Evolutionary conservation across 1,140 invertebrate genomes (phyloP), one percentile per base, ranked within the genome.

Genomic region (Macrobrachium rosenbergii): DNA sequence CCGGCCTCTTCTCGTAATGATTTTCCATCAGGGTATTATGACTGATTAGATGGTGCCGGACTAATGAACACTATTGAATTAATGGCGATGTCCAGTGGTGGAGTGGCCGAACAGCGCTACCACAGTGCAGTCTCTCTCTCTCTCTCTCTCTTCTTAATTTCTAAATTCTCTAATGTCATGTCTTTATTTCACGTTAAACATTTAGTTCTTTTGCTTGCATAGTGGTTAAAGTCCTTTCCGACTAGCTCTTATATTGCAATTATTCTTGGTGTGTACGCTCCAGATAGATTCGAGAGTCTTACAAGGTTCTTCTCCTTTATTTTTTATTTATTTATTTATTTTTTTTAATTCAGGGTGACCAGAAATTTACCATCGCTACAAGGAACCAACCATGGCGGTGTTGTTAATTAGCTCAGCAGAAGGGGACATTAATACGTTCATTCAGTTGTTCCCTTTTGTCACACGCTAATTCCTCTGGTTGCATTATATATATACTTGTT

Each of bases 61-160:
- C 86, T 88, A 88, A 88, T 88, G 86, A 88, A 88, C 80, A 88
- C 86, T 88, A 88, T 88, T 88, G 86, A 88, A 88, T 88, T 88
- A 82, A 82, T 88, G 84, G 84, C 63, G 63, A 80, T 79, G 84
- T 81, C 84, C 84, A 80, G 84, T 81, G 52, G 17, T 45, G 77
- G 45, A n/a, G 75, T 17, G 59, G 52, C 45, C n/a, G 14, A 58
- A 58, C 19, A 58, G 7, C 45, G 45, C 52, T n/a, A 43, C 52
- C 10, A 14, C 3, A 19, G n/a, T 23, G 52, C 6, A 2, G 0
- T 10, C 77, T 23, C 77, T 62, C 77, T 21, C 77, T 60, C 67
- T 72, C n/a, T 23, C 67, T 72, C 5, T 72, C 64, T 28, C 64
- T 21, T 21, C 0, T 16, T 67, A 37, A 37, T 37, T n/a, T n/a